These are phyloP conservation scores for Corythoichthys intestinalis DNA, from an alignment of 2,113 vertebrate genomes.

Conservation along the genomic window DNA sequence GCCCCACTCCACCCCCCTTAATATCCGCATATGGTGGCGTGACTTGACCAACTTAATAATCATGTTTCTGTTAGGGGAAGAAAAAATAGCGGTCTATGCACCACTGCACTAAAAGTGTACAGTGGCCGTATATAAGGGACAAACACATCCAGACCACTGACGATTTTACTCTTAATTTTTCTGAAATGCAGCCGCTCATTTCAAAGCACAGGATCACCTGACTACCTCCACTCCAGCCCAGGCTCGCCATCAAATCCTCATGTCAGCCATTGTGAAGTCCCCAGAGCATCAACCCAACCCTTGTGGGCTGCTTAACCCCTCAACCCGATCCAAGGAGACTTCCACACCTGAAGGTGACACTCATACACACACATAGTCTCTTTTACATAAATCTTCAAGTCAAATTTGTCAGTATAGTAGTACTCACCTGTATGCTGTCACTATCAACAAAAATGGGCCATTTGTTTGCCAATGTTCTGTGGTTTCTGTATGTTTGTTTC, in stretches of 20 bases:
- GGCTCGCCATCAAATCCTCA: slow-evolving; percentile 95
- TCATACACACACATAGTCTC: not conserved
- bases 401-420: not conserved
- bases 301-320: slow-evolving; percentile 88
- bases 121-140: not conserved
- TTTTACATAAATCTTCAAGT: not conserved
- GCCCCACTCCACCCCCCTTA: too few species aligned
- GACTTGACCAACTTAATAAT: not conserved
- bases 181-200: slow-evolving; percentile 81
- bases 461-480: slow-evolving; percentile 32
- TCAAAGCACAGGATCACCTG: slow-evolving; percentile 88
- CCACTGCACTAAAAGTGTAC: not conserved
- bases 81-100: not conserved
- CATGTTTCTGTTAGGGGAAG: not conserved
- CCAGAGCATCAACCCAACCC: slow-evolving; percentile 95
- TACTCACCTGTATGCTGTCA: slow-evolving; percentile 15
- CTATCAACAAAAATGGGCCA: slow-evolving; percentile 20
- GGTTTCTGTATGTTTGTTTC: slow-evolving; percentile 30
- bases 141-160: not conserved
- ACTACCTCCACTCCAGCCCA: slow-evolving; percentile 88
- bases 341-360: slow-evolving; percentile 88
- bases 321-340: slow-evolving; percentile 88
- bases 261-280: slow-evolving; percentile 95
- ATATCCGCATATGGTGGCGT: too few species aligned
- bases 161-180: slow-evolving; percentile 16